Evolutionary conservation across 2,888 invertebrate species (phyloP), one percentile per base, ranked within the genome.

Genomic region (Choreutis nemorana): DNA sequence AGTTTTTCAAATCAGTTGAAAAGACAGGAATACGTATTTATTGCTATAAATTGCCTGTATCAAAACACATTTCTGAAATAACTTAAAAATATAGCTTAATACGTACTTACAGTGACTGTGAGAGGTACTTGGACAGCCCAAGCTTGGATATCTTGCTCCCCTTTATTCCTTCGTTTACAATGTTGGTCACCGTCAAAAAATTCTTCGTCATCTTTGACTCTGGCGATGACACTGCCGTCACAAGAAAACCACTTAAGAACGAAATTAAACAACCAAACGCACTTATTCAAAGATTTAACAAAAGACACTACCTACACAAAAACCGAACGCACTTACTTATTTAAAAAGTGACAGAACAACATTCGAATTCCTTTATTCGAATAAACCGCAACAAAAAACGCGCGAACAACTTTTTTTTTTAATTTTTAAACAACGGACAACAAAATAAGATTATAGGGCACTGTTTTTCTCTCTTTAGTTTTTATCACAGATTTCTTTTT

Each of bases 101-200:
- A 27, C 37, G 14, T 84, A 87, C 88, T 89, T 81, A 89, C 89
- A 89, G 82, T 68, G 88, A 89, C 60, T 89, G 89, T 28, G 89
- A 89, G 37, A 89, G 82, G 58, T 89, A 89, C 62, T 86, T 85
- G 43, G 88, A 87, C 39, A 89, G 75, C 37, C 88, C 87, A 56
- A 87, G 78, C 70, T 87, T 86, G 45, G 86, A 83, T 47, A 87
- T 86, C 60, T 87, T 86, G 81, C 87, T 86, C 54, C 87, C 87
- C 62, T 87, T 87, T 57, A 89, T 82, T 40, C 88, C 87, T 58
- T 87, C 89, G 61, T 89, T 83, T 78, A 89, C 86, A 51, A 78
- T 75, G 52, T 70, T 83, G 57, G 81, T 81, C 36, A 83, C 81
- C 42, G 83, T 81, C 58, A 82, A 66, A 64, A 83, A 83, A 60